These are phyloP conservation scores for Alosa alosa DNA, from an alignment of 2,113 vertebrate genomes.

Conservation along the genomic window DNA sequence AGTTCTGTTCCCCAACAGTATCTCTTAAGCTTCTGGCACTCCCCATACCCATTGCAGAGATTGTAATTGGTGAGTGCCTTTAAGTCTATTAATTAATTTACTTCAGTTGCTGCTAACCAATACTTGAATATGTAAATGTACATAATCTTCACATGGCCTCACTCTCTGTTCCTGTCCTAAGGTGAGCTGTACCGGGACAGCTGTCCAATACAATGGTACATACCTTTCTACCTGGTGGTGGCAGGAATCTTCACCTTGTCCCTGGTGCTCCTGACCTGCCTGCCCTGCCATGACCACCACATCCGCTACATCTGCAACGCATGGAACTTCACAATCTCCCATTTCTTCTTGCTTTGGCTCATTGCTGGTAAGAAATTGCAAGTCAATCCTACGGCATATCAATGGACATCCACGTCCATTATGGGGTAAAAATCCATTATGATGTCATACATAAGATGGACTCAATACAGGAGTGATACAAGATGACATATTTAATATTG, in stretches of 20 bases:
- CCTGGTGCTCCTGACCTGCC: conserved; percentile 39
- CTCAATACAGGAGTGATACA: too few species aligned
- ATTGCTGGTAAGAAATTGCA: too few species aligned
- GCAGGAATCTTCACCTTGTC: conserved; percentile 39
- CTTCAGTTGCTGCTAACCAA: not conserved
- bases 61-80: conserved; percentile 47
- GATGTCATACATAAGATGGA: too few species aligned
- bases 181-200: conserved; percentile 42
- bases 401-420: too few species aligned
- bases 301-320: too few species aligned
- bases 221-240: conserved; percentile 56
- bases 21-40: conserved; percentile 49
- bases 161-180: not conserved
- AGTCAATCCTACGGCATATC: too few species aligned
- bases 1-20: conserved; percentile 34
- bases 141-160: not conserved
- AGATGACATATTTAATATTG: too few species aligned
- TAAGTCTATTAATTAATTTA: not conserved
- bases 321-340: too few species aligned
- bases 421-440: too few species aligned
- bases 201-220: conserved; percentile 43
- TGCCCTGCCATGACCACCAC: not conserved
- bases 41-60: conserved; percentile 44
- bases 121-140: too few species aligned
- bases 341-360: too few species aligned